Percentiles rank a stretch among this genome's conserved stretches.
phyloP scores from a whole-genome alignment of 2,888 invertebrate genomes.

The Polymixis lichenea region DNA sequence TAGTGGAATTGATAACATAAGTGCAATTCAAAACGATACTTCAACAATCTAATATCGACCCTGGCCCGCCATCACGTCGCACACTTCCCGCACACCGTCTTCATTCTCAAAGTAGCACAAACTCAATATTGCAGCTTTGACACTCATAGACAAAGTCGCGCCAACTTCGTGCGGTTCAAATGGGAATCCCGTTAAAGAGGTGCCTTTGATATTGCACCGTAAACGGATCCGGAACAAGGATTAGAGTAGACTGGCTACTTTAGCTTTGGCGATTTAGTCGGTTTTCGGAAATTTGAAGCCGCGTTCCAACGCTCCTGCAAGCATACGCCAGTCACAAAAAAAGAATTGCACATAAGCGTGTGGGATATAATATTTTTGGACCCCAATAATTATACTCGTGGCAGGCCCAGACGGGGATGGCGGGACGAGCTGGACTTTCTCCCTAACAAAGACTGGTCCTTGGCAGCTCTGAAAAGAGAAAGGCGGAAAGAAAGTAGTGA shows the following conservation, averaged over 20 bases:
- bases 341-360: neutral
- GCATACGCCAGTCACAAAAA: no score
- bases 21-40: neutral
- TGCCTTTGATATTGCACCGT: slow-evolving; percentile 51
- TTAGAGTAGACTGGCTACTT: neutral
- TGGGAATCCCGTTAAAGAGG: slow-evolving; percentile 44
- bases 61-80: neutral
- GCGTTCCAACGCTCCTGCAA: neutral
- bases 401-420: no score
- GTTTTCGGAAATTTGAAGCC: neutral
- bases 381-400: neutral
- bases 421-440: no score
- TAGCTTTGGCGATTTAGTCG: neutral
- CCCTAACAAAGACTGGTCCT: no score
- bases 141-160: slow-evolving; percentile 55
- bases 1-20: no score
- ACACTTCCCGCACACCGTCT: slow-evolving; percentile 10
- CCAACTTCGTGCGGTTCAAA: slow-evolving; percentile 34
- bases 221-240: slow-evolving; percentile 44
- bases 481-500: no score
- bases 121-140: slow-evolving; percentile 59
- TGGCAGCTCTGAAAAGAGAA: no score
- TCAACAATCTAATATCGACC: neutral
- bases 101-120: slow-evolving; percentile 44
- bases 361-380: neutral